Base-by-base conservation (phyloP, 2,888 invertebrate genomes). In the Apoda limacodes region DNA sequence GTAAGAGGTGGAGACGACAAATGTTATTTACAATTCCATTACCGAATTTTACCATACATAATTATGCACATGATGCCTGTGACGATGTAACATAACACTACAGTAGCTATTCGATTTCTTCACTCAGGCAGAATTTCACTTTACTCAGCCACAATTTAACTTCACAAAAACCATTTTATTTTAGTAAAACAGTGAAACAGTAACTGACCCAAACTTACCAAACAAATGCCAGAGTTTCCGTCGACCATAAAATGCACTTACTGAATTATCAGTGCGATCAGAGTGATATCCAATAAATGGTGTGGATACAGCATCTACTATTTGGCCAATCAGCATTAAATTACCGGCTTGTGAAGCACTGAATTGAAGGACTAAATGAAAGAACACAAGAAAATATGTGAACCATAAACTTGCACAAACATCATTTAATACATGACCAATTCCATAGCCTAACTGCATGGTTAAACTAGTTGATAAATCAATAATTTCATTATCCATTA, bases 321-420 rank as follows among this genome's bases (percentile, higher is more conserved):
- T 61, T 82, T 91, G 88, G n/a, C 89, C 95, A 48, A 93, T 85
- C 37, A 95, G 80, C 67, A 95, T 83, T 29, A 92, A 70, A 26
- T 83, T 69, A 13, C 85, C 85, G 13, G 85, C 83, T 40, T 83
- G 83, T 15, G 74, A 65, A 15, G 85, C 74, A 45, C 71, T 78
- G 51, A 85, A 82, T 50, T 82, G 78, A 24, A 85, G 60, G 19
- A 85, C 83, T 48, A 85, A 70, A 60, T 85, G 84, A 42, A 93
- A 88, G 67, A 88, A 96, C 29, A 96, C 87, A 47, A 96, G 81
- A 25, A 93, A 84, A 65, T 96, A 96, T 2, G 92, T 92, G 67
- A 96, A 96, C 95, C 96, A 96, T 84, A 96, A 89, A 36, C 93
- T 91, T 10, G 95, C 93, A 68, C 93, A 93, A 22, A 96, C 83